phyloP scores from a whole-genome alignment of 1,140 invertebrate genomes.

The Chrysomallon squamiferum region DNA sequence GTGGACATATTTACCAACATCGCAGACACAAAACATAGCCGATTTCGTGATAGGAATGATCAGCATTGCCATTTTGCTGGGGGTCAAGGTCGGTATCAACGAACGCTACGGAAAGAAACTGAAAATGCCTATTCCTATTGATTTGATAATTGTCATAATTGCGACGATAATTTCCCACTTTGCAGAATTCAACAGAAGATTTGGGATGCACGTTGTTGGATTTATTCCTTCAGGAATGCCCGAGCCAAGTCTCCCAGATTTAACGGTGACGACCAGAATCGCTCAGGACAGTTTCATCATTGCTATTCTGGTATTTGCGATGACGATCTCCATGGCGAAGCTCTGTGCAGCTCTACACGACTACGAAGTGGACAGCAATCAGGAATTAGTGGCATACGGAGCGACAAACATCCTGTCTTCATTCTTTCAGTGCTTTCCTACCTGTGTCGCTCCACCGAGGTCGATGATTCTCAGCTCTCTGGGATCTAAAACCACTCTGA shows the following conservation, averaged over 20 bases:
- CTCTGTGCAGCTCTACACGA: slow-evolving; percentile 56
- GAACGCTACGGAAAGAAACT: slow-evolving; percentile 74
- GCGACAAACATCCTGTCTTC: slow-evolving; percentile 61
- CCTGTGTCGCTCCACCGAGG: slow-evolving; percentile 80
- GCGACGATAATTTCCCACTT: slow-evolving; percentile 17
- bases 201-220: slow-evolving; percentile 60
- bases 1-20: slow-evolving; percentile 48
- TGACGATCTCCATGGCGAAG: slow-evolving; percentile 38
- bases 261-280: slow-evolving; percentile 10
- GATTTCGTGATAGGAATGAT: slow-evolving; percentile 72
- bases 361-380: slow-evolving; percentile 61
- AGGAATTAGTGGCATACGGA: slow-evolving; percentile 67
- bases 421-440: slow-evolving; percentile 66
- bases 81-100: slow-evolving; percentile 83
- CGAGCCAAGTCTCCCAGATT: slow-evolving; percentile 23
- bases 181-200: slow-evolving; percentile 30
- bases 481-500: slow-evolving; percentile 38
- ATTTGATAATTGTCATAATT: slow-evolving; percentile 61
- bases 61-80: slow-evolving; percentile 73
- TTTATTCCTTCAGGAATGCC: slow-evolving; percentile 62
- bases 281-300: slow-evolving; percentile 11
- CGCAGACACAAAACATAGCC: slow-evolving; percentile 36
- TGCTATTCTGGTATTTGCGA: slow-evolving; percentile 14
- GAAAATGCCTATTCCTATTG: slow-evolving; percentile 81
- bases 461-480: slow-evolving; percentile 69